Percentiles rank a stretch among this genome's conserved stretches.
These are phyloP conservation scores for Lithophane semibrunnea DNA, from an alignment of 2,888 invertebrate genomes.

Conservation along the genomic window DNA sequence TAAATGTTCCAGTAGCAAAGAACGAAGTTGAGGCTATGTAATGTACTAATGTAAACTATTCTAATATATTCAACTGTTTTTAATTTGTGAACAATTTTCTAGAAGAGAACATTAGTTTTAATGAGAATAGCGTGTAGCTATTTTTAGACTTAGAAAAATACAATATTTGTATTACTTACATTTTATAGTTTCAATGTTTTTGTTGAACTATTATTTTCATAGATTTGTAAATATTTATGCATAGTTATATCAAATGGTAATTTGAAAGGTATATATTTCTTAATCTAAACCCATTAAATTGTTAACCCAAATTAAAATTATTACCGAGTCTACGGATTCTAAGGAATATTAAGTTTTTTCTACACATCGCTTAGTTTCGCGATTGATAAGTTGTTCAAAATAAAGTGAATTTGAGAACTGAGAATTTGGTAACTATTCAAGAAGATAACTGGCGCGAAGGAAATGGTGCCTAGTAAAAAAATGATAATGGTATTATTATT, in stretches of 20 bases:
- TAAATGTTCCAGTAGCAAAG: slow-evolving; percentile 73
- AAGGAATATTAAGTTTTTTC: slow-evolving; percentile 10
- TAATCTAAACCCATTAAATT: slow-evolving; percentile 21
- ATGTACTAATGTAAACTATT: slow-evolving; percentile 37
- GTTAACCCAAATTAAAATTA: slow-evolving; percentile 9
- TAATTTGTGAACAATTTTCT: slow-evolving; percentile 27
- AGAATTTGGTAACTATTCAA: slow-evolving; percentile 9
- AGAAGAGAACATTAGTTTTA: slow-evolving; percentile 23
- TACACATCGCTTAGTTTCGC: background rate
- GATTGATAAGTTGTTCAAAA: slow-evolving; percentile 16
- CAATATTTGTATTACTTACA: slow-evolving; percentile 51
- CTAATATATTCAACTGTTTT: slow-evolving; percentile 35
- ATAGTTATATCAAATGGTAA: slow-evolving; percentile 34
- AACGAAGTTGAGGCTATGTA: slow-evolving; percentile 84
- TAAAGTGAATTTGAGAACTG: slow-evolving; percentile 2
- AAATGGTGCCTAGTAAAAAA: slow-evolving; percentile 40
- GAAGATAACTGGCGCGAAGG: slow-evolving; percentile 15
- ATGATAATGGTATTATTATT: slow-evolving; percentile 10
- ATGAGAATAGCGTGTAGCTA: slow-evolving; percentile 26
- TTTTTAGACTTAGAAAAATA: slow-evolving; percentile 30
- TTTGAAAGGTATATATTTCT: slow-evolving; percentile 38
- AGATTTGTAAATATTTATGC: slow-evolving; percentile 44
- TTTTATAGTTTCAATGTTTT: slow-evolving; percentile 38
- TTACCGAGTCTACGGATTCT: background rate
- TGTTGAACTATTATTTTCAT: slow-evolving; percentile 45